Conservation (phyloP, 2,888 invertebrate genomes). For the Trachelus iudaicus region DNA sequence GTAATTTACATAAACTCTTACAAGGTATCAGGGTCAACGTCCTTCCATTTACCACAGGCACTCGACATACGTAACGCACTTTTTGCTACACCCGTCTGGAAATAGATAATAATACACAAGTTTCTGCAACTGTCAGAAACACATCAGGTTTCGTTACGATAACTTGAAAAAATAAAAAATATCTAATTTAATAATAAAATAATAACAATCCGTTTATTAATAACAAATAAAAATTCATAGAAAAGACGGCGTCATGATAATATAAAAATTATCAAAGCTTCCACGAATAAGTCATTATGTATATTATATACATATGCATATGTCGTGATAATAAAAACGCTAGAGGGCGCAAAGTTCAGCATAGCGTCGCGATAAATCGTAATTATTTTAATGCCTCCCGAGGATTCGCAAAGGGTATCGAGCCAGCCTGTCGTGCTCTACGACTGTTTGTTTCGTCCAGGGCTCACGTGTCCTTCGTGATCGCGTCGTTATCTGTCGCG, state of each 20-base stretch:
- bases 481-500: conserved; percentile 52
- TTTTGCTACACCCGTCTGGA: neutral
- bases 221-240: neutral
- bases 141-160: neutral
- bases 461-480: conserved; percentile 41
- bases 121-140: neutral
- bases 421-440: conserved; percentile 35
- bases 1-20: neutral
- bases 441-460: conserved; percentile 39
- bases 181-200: neutral
- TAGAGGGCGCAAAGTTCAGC: neutral
- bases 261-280: neutral
- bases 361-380: conserved; percentile 28
- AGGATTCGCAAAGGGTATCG: neutral
- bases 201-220: neutral
- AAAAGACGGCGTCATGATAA: neutral
- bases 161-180: neutral
- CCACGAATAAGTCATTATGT: neutral
- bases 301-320: neutral
- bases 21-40: neutral
- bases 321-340: neutral
- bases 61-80: neutral
- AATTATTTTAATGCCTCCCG: conserved; percentile 24
- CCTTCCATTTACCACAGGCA: neutral
- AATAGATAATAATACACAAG: neutral